A percentile compares a stretch with the other conserved stretches of the same genome.
Conservation (phyloP, 1,140 invertebrate genomes). For the Rhagoletis zephyria region DNA sequence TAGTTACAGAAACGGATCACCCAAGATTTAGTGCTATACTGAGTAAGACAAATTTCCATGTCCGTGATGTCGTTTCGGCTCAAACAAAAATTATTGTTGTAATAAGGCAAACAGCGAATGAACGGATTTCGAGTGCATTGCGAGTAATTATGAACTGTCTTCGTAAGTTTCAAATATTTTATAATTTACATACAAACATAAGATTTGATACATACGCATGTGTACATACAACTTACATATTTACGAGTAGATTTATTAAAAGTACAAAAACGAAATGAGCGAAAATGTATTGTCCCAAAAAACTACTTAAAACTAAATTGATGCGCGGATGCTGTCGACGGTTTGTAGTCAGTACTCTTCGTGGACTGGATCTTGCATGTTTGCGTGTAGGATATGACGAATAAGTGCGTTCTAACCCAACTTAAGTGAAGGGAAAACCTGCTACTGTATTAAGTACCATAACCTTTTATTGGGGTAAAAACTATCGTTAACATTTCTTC, state of each 20-base stretch:
- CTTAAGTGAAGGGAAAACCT: neutral
- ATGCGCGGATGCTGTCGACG: neutral
- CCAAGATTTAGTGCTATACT: neutral
- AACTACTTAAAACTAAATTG: conserved; percentile 9
- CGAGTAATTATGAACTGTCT: neutral
- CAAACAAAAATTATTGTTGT: neutral
- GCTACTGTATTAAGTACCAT: neutral
- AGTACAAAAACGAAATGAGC: conserved; percentile 43
- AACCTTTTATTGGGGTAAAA: neutral
- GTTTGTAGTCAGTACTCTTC: neutral
- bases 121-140: neutral
- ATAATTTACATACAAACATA: neutral
- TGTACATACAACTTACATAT: neutral
- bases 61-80: neutral
- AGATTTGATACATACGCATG: neutral
- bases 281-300: conserved; percentile 30
- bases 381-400: neutral
- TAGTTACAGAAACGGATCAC: neutral
- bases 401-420: conserved; percentile 3
- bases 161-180: neutral
- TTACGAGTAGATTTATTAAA: conserved; percentile 7
- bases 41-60: neutral
- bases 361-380: neutral
- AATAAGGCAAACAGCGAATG: conserved; percentile 13
- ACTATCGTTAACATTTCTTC: neutral